Evolutionary conservation across 2,113 vertebrate species (phyloP), one percentile per base, ranked within the genome.

Genomic region (Microcebus jonahi): DNA sequence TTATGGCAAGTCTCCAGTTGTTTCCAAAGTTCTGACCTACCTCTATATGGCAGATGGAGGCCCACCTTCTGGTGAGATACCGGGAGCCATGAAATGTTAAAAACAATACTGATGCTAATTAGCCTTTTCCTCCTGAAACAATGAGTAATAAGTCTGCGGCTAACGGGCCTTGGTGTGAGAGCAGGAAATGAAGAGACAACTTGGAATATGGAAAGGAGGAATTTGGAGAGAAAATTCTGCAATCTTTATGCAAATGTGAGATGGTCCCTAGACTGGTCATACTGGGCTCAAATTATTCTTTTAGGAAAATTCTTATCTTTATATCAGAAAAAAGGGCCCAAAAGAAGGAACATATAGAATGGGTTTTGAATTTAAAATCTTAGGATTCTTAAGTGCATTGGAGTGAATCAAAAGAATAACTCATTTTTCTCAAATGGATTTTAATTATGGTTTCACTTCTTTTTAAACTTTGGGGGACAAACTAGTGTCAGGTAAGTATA

Each of bases 331-430:
- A 79, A 73, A 8, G 12, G 2, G 9, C 67, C 29, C 29, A 67
- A 87, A 82, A 71, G 34, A 81, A 83, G 59, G 59, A 81, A 73
- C 23, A 36, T 53, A 82, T 42, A 90, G 34, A 73, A 27, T 42
- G n/a, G 18, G 29, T 48, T 95, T 63, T 94, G 63, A 91, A 91
- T 76, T 90, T 76, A 88, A 81, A 91, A 79, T 59, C 42, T 70
- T 94, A 17, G 42, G 27, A 55, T 82, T 95, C 57, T 36, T 68
- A 57, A n/a, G 21, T 85, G 42, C 93, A 82, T 39, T 7, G 29
- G 29, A 75, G 14, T 63, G 25, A 97, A 68, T 45, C 57, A 90
- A 57, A 31, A 95, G 20, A 76, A n/a, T 17, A 45, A 73, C 11
- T 65, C 0, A 20, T 85, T 50, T 86, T 59, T 67, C 61, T 90